Conservation (phyloP, 53 echinoderm and acorn worm species). For the Arbacia lixula region DNA sequence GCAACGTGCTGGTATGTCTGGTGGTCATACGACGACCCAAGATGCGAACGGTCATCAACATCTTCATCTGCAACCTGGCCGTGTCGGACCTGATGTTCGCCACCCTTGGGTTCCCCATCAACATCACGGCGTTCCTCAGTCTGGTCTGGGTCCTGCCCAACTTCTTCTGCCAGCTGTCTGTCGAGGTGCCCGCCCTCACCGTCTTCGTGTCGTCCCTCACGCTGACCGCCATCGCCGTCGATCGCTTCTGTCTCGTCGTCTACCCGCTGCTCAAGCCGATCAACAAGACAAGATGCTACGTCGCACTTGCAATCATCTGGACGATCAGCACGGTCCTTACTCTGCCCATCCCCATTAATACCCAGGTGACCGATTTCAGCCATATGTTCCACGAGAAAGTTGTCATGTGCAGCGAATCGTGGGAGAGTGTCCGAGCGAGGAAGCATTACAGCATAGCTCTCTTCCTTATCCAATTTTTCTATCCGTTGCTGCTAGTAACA, state of each 20-base stretch:
- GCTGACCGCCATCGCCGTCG: conserved; percentile 85
- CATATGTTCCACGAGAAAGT: neutral
- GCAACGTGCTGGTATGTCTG: conserved; percentile 77
- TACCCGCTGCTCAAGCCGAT: conserved; percentile 89
- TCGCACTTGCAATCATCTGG: conserved; percentile 82
- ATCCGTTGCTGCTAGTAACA: conserved; percentile 78
- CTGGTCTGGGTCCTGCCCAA: conserved; percentile 68
- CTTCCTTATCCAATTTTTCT: conserved; percentile 60
- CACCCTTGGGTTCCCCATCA: conserved; percentile 76
- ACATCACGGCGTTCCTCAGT: conserved; percentile 57
- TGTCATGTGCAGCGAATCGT: conserved; percentile 62
- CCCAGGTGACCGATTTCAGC: conserved; percentile 58
- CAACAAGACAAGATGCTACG: conserved; percentile 69
- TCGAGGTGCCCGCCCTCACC: conserved; percentile 69
- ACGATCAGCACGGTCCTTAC: conserved; percentile 65
- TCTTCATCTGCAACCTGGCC: conserved; percentile 88
- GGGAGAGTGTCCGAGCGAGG: conserved; percentile 14
- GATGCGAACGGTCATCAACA: conserved; percentile 92
- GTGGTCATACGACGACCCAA: conserved; percentile 83
- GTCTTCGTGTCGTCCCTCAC: conserved; percentile 89
- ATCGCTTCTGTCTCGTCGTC: conserved; percentile 92
- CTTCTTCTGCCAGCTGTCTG: conserved; percentile 64
- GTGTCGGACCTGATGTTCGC: conserved; percentile 77
- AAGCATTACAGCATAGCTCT: conserved; percentile 61
- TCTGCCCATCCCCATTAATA: conserved; percentile 67